Conservation (phyloP, 2,888 invertebrate species). For the Dynastes maya region DNA sequence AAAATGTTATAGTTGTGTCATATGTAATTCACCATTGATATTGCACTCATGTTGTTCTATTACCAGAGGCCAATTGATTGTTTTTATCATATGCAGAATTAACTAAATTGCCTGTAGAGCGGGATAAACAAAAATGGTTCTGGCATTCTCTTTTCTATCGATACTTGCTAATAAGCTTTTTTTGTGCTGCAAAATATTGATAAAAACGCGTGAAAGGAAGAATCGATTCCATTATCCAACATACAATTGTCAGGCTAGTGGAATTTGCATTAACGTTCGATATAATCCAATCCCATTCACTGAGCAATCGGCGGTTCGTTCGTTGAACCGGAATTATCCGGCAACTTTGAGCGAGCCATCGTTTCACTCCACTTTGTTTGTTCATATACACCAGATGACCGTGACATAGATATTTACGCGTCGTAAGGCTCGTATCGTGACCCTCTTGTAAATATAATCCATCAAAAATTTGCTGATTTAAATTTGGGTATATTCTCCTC, state of each 20-base stretch:
- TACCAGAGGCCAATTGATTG: too few species aligned
- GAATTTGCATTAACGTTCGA: background rate
- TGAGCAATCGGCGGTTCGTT: background rate
- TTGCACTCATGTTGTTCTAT: too few species aligned
- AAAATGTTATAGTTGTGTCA: too few species aligned
- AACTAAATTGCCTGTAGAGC: too few species aligned
- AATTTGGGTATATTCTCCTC: too few species aligned
- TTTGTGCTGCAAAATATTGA: background rate
- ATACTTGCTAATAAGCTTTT: background rate
- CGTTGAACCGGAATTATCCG: background rate
- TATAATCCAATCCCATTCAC: conserved; percentile 7
- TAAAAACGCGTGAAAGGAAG: background rate
- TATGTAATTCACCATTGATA: too few species aligned
- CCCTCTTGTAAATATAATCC: background rate
- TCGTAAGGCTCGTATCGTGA: background rate
- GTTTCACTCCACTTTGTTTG: background rate
- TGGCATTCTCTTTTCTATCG: too few species aligned
- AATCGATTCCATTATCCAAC: background rate
- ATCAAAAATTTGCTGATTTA: too few species aligned
- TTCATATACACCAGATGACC: background rate
- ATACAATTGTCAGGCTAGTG: background rate
- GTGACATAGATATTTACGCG: background rate
- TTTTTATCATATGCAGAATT: too few species aligned
- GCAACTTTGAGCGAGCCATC: conserved; percentile 8
- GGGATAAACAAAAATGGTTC: too few species aligned